Percentiles rank a stretch among this genome's conserved stretches.
These are phyloP conservation scores for Ctenopoma multispine DNA, from an alignment of 2,797 vertebrate species.

Conservation along the genomic window DNA sequence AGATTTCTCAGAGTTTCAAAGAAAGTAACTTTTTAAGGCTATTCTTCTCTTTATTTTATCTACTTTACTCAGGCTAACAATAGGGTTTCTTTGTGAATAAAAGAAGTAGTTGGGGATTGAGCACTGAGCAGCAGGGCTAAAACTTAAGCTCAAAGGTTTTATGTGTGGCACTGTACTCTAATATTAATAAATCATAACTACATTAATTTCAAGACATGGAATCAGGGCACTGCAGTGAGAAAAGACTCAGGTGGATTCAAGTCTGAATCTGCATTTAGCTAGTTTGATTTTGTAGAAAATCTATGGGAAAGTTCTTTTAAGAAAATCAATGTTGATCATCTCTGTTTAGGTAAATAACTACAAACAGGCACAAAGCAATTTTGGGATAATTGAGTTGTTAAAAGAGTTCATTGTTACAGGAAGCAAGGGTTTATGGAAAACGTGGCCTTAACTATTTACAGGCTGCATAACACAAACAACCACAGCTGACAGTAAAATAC, in stretches of 20 bases:
- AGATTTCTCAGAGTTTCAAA: constrained; percentile 70
- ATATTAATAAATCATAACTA: constrained; percentile 13
- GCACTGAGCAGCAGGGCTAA: constrained; percentile 10
- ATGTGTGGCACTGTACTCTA: neutral
- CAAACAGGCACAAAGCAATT: constrained; percentile 22
- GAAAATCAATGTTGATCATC: constrained; percentile 4
- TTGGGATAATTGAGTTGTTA: constrained; percentile 28
- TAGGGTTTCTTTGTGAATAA: constrained; percentile 36
- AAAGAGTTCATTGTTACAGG: constrained; percentile 42
- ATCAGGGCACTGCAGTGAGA: neutral
- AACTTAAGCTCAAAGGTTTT: constrained; percentile 30
- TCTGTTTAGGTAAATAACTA: constrained; percentile 5
- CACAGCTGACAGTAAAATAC: constrained; percentile 45
- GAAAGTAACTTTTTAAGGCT: constrained; percentile 64
- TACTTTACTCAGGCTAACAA: constrained; percentile 32
- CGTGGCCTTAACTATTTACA: constrained; percentile 29
- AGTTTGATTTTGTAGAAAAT: constrained; percentile 5
- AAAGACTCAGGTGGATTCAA: neutral
- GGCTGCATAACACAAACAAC: constrained; percentile 42
- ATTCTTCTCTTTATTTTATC: constrained; percentile 38
- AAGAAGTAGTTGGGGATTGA: constrained; percentile 14
- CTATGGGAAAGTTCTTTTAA: neutral
- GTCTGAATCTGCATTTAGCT: constrained; percentile 11
- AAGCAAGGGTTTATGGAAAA: constrained; percentile 52
- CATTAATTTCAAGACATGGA: constrained; percentile 8